These are phyloP conservation scores for Drosophila borborema DNA, from an alignment of 2,888 invertebrate genomes.

Conservation along the genomic window DNA sequence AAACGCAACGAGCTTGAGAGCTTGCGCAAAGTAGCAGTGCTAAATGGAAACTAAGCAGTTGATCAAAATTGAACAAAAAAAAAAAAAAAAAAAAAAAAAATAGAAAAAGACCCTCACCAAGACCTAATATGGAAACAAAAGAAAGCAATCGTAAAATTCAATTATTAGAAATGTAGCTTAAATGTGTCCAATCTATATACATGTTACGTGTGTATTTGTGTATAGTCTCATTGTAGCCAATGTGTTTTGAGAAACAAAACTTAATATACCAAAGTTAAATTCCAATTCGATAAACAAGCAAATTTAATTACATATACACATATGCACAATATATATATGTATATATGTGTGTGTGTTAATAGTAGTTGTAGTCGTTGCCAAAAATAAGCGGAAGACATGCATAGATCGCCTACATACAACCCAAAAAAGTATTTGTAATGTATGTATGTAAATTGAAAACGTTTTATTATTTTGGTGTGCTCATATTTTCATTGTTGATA, in stretches of 20 bases:
- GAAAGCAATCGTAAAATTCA: conserved; percentile 79
- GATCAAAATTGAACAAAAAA: conserved; percentile 33
- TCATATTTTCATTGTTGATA: conserved; percentile 55
- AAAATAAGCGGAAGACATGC: conserved; percentile 32
- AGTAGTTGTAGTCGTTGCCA: conserved; percentile 72
- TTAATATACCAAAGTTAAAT: conserved; percentile 69
- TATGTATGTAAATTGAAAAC: conserved; percentile 31
- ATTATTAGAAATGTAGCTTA: conserved; percentile 71
- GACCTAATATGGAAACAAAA: conserved; percentile 52
- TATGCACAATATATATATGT: not conserved
- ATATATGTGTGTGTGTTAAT: conserved; percentile 19
- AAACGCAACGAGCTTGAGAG: conserved; percentile 83
- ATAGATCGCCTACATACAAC: conserved; percentile 35
- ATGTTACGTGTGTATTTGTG: conserved; percentile 46
- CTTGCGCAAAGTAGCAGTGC: conserved; percentile 81
- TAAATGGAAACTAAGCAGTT: conserved; percentile 60
- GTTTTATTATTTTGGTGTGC: conserved; percentile 31
- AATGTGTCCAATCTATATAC: conserved; percentile 56
- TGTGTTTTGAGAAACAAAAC: conserved; percentile 60
- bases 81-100: too few relatives aligned
- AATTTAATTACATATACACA: conserved; percentile 29
- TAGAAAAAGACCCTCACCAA: conserved; percentile 39
- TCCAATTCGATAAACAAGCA: conserved; percentile 39
- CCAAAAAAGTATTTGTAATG: conserved; percentile 23
- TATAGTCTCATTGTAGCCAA: conserved; percentile 64